Evolutionary conservation across 2,888 invertebrate genomes (phyloP), one percentile per base, ranked within the genome.

Genomic region (Microctonus brassicae): DNA sequence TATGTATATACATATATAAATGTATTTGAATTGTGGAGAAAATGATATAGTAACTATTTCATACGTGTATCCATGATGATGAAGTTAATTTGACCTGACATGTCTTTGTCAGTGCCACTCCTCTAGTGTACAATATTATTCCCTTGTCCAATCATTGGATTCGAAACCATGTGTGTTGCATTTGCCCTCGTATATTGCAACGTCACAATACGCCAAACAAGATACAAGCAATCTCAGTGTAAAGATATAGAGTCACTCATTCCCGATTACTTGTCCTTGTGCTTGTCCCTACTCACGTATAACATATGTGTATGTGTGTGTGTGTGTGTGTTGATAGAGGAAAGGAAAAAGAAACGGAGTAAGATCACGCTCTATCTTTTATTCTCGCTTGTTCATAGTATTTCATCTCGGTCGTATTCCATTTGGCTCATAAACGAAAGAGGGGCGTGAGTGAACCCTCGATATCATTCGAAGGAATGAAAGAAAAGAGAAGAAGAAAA

Each of bases 81-180:
- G 73, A 75, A 71, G 75, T 77, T 76, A 76, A 77, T 76, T 76
- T 72, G 68, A 64, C 24, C 70, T 68, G 62, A 74, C 73, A 72
- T 64, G 53, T 65, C 13, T 29, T 17, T 47, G 47, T 47, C 47
- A n/a, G 1, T 2, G 17, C 47, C 47, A 47, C 47, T 47, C 47
- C 47, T 47, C n/a, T 9, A 20, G 7, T n/a, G n/a, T n/a, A 47
- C 33, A 42, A 39, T n/a, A n/a, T n/a, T 34, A 53, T 20, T n/a
- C n/a, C 42, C 26, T 20, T 20, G 39, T 60, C 34, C 57, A 33
- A 61, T 62, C 62, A 57, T 57, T 36, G 36, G 17, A n/a, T 47
- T 47, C 61, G 61, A 61, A 68, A 26, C 61, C 64, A 55, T 60
- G 57, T 58, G 61, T 62, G 55, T 62, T 58, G 17, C 33, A 39